These are phyloP conservation scores for Xenopus borealis DNA, from an alignment of 2,113 vertebrate genomes.

Conservation along the genomic window DNA sequence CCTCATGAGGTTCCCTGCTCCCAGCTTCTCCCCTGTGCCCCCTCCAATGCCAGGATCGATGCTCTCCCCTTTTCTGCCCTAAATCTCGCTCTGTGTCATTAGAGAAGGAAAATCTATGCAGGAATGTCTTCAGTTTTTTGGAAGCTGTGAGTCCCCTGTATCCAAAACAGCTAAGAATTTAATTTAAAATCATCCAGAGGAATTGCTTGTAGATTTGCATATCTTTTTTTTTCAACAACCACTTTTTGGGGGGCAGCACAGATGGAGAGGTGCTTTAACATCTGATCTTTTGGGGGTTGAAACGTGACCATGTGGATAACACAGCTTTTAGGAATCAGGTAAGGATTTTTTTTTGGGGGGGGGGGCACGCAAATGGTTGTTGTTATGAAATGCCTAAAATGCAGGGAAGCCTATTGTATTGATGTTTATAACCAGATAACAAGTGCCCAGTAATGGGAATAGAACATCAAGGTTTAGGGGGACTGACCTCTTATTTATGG, in stretches of 20 bases:
- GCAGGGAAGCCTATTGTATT: background rate
- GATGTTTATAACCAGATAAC: background rate
- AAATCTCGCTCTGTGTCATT: background rate
- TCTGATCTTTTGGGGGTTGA: slow-evolving; percentile 53
- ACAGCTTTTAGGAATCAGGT: slow-evolving; percentile 67
- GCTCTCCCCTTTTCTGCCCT: background rate
- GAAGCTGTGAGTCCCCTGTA: slow-evolving; percentile 51
- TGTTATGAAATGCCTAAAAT: background rate
- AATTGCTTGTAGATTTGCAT: slow-evolving; percentile 24
- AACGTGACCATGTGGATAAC: slow-evolving; percentile 72
- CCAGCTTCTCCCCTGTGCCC: background rate
- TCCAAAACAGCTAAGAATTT: slow-evolving; percentile 50
- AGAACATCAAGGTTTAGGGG: too few relatives aligned
- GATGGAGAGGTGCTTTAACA: slow-evolving; percentile 57
- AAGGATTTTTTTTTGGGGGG: slow-evolving; percentile 43
- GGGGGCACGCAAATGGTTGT: background rate
- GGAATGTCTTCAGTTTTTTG: slow-evolving; percentile 37
- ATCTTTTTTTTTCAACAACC: background rate
- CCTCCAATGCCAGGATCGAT: background rate
- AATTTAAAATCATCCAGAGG: slow-evolving; percentile 51
- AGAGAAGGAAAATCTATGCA: slow-evolving; percentile 27
- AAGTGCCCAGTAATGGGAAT: too few relatives aligned
- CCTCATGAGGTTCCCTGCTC: slow-evolving; percentile 13
- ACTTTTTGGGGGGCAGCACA: slow-evolving; percentile 43
- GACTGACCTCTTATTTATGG: too few relatives aligned